Percentiles rank a stretch among this genome's conserved stretches.
phyloP scores from a whole-genome alignment of 2,113 vertebrate genomes.

The Clarias gariepinus region DNA sequence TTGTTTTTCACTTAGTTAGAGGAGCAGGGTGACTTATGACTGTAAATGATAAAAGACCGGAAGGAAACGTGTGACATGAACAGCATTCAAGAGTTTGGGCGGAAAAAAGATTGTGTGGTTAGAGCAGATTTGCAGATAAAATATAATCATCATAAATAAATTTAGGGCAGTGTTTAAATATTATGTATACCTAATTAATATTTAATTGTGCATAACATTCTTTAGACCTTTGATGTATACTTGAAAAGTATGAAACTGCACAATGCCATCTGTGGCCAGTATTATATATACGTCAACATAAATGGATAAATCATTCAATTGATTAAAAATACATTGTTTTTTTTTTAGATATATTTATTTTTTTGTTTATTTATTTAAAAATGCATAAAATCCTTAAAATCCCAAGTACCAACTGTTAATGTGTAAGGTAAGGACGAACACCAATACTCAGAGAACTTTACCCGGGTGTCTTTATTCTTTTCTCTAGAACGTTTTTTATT shows the following conservation, averaged over 20 bases:
- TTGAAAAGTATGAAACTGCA: not conserved
- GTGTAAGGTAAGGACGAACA: too few relatives aligned
- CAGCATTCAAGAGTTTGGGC: not conserved
- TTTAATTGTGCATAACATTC: not conserved
- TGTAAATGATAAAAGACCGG: not conserved
- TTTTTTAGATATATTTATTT: too few relatives aligned
- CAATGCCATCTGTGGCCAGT: not conserved
- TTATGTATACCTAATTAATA: not conserved
- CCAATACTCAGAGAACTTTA: too few relatives aligned
- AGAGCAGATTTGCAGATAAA: not conserved
- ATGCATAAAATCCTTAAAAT: too few relatives aligned
- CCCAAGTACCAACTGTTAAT: too few relatives aligned
- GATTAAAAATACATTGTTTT: not conserved
- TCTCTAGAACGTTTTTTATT: too few relatives aligned
- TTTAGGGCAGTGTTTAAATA: not conserved
- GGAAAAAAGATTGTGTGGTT: not conserved
- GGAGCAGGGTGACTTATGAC: not conserved
- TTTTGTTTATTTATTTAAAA: not conserved
- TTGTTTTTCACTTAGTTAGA: not conserved
- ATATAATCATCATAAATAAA: not conserved
- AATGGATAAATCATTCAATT: not conserved
- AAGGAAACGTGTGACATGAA: not conserved
- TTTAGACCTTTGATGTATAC: not conserved
- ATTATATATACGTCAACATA: not conserved
- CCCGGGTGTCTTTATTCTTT: too few relatives aligned